Evolutionary conservation across 1,140 invertebrate species (phyloP), one percentile per base, ranked within the genome.

Genomic region (Hycleus cichorii): DNA sequence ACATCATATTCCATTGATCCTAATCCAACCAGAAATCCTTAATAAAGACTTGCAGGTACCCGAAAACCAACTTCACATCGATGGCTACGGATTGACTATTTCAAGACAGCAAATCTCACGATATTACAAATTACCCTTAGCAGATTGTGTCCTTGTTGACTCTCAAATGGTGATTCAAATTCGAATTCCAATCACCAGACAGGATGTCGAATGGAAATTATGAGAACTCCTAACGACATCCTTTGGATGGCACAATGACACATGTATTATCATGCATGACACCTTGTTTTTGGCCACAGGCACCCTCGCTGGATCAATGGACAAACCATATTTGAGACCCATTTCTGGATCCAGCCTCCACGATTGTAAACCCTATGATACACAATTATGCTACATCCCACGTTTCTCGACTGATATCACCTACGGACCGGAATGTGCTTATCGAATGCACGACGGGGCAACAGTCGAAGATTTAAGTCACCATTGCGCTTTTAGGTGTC

Each of bases 181-280:
- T 1, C 18, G 18, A 18, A 2, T 18, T 18, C 18, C 18, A 1
- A 18, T 18, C 1, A 18, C 18, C 18, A 18, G 18, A 18, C 18
- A 32, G 2, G 32, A 32, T 0, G 2, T 7, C 0, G 32, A 32
- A 3, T 62, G 60, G 60, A 38, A 58, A 27, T 32, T 62, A 43
- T 49, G 12, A 10, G 49, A 59, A 47, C 47, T 62, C 3, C 44
- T 59, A 4, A 54, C 49, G 3, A 59, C 51, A 1, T 57, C 51
- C 8, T 62, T 62, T 43, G 56, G 39, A 11, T 59, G 60, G 60
- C 11, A 58, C 12, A 62, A 62, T 18, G 38, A 62, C n/a, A 62
- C 60, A 1, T 62, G 60, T 39, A 25, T 11, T 44, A 49, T 62
- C 11, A 25, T n/a, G 18, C 60, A 62, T 18, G 39, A 59, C 10